Evolutionary conservation across 2,797 vertebrate genomes (phyloP).

Genomic region (Apogon talboti): DNA sequence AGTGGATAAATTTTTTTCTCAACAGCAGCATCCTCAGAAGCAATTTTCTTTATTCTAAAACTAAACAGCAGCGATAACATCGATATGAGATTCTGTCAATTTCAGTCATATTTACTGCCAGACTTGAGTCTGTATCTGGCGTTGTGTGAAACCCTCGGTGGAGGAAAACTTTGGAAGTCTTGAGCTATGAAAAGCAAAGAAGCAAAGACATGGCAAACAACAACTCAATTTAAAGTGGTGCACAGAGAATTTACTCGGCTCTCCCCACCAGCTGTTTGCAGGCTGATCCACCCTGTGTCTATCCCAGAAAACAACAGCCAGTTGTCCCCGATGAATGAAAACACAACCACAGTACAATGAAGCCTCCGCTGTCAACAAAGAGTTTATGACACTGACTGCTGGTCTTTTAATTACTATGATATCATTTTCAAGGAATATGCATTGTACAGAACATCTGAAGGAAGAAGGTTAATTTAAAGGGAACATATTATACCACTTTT

Average conservation of each 20-base stretch:
- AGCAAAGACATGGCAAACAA: constrained; percentile 17
- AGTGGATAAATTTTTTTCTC: too few species aligned
- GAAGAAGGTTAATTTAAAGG: too few species aligned
- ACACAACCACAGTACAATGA: neutral
- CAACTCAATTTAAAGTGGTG: constrained; percentile 8
- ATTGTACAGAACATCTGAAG: too few species aligned
- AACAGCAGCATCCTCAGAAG: too few species aligned
- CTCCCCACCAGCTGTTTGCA: constrained; percentile 24
- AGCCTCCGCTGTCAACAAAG: too few species aligned
- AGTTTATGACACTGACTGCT: too few species aligned
- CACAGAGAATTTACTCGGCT: constrained; percentile 7
- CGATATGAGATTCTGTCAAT: neutral
- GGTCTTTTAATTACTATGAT: too few species aligned
- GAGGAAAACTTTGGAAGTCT: constrained; percentile 5
- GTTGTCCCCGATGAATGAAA: neutral
- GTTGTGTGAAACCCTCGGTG: constrained; percentile 22
- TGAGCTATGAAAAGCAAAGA: constrained; percentile 26
- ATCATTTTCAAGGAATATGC: too few species aligned
- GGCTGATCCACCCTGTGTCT: neutral
- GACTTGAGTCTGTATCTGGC: neutral
- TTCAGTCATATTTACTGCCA: constrained; percentile 7
- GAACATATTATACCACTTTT: too few species aligned
- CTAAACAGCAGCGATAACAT: constrained; percentile 1
- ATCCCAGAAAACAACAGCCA: neutral
- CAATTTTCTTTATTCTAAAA: neutral